Conservation (phyloP, 92 coral and sea anemone genomes). For the Heliopora coerulea region DNA sequence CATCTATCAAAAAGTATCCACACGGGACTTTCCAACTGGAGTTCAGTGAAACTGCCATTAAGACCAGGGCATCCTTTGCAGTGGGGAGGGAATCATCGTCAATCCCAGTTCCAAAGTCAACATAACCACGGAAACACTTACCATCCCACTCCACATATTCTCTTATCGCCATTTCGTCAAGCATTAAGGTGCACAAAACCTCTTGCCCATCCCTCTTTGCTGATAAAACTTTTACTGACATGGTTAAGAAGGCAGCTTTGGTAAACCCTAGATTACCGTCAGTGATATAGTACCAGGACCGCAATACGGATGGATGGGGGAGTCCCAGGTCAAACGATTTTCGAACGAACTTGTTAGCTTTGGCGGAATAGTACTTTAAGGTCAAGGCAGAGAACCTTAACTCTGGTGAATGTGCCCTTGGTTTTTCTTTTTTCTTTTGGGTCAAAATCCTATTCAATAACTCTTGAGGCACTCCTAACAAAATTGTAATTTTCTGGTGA, state of each 20-base stretch:
- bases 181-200: constrained; percentile 1
- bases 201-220: constrained; percentile 3
- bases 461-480: no score
- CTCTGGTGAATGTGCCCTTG: no score
- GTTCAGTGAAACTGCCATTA: background rate
- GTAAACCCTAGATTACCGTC: constrained; percentile 12
- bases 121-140: background rate
- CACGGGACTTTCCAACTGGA: constrained; percentile 10
- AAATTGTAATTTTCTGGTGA: no score
- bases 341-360: background rate
- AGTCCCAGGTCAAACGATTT: background rate
- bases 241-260: background rate
- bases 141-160: constrained; percentile 6
- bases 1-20: constrained; percentile 12
- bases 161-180: constrained; percentile 21
- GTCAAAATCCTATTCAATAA: no score
- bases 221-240: background rate
- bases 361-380: background rate
- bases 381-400: no score
- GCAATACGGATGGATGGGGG: constrained; percentile 1
- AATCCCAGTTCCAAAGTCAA: background rate
- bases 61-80: no score
- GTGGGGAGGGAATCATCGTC: constrained; percentile 1
- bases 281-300: constrained; percentile 2
- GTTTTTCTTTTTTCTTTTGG: no score